Conservation (phyloP, 1,140 invertebrate species). For the fruit fly (Drosophila melanogaster) region DNA sequence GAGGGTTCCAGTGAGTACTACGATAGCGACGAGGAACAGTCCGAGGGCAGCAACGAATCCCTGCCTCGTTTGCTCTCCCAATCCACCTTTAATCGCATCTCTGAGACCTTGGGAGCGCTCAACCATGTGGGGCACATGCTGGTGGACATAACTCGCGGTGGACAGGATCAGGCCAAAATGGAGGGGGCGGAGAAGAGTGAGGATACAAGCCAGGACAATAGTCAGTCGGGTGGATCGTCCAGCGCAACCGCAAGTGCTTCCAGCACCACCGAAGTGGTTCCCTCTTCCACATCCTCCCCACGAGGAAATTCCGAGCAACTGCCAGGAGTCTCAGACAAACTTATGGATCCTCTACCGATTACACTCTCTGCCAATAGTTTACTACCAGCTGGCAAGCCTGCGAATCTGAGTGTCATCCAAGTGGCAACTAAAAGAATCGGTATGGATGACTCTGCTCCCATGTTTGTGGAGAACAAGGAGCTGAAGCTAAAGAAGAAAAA, state of each 20-base stretch:
- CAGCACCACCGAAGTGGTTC: slow-evolving; percentile 14
- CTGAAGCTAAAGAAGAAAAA: slow-evolving; percentile 79
- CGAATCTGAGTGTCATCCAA: slow-evolving; percentile 61
- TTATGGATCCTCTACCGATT: slow-evolving; percentile 44
- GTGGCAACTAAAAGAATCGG: slow-evolving; percentile 73
- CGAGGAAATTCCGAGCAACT: slow-evolving; percentile 30
- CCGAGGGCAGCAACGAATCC: slow-evolving; percentile 66
- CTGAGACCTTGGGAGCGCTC: slow-evolving; percentile 89
- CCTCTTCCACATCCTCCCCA: background rate
- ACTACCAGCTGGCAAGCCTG: slow-evolving; percentile 68
- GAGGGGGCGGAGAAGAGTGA: slow-evolving; percentile 70
- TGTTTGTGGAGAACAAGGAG: slow-evolving; percentile 83
- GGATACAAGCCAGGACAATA: slow-evolving; percentile 6
- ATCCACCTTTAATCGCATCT: slow-evolving; percentile 87
- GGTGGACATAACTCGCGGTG: slow-evolving; percentile 90
- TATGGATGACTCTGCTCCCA: slow-evolving; percentile 68
- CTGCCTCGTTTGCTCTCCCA: slow-evolving; percentile 85
- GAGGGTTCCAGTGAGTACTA: slow-evolving; percentile 78
- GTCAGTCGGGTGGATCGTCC: slow-evolving; percentile 1
- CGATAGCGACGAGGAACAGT: slow-evolving; percentile 67
- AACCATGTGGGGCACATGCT: slow-evolving; percentile 93
- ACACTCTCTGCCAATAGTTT: slow-evolving; percentile 70
- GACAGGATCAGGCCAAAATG: slow-evolving; percentile 66
- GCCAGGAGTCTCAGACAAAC: slow-evolving; percentile 64
- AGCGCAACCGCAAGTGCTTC: background rate